Evolutionary conservation across 2,113 vertebrate genomes (phyloP), one percentile per base, ranked within the genome.

Genomic region (Parotia lawesii): DNA sequence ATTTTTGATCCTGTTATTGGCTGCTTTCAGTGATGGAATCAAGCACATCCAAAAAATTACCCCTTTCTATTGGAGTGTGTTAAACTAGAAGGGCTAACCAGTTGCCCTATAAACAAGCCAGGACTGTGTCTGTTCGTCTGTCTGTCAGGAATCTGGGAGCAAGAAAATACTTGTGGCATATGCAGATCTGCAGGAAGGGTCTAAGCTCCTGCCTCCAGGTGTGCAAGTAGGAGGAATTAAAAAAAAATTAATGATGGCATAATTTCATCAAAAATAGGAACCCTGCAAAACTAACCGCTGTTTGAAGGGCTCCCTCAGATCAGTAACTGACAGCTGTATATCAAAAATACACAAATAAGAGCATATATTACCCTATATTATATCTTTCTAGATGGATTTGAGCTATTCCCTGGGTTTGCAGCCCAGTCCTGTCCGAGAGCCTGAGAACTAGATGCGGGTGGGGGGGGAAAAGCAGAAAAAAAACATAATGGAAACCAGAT

Each of bases 401-500:
- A 76, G 35, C 58, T 78, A 12, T 73, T 40, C 17, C 60, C 42
- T 53, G n/a, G 17, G 10, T 77, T 81, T 92, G 48, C 48, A 88
- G 76, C 60, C 70, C 65, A 65, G 67, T 37, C 48, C 40, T 50
- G 58, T 40, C 60, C 21, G n/a, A 79, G 31, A 4, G 45, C 45
- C 62, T 38, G 35, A 64, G 65, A 92, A 81, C 48, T 61, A 84
- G 51, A 66, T 5, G 15, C 0, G 18, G 44, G 6, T 28, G 0
- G 4, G 3, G 14, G 14, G 15, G 18, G 4, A 1, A 22, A 58
- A 78, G 9, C 38, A 81, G 40, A 74, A 89, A 90, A 65, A 21
- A 13, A 8, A 23, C 77, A 82, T 73, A 87, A 95, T 90, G 91
- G 91, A 94, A 96, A 94, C 12, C 42, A 89, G 78, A 66, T 67